Evolutionary conservation across 2,113 vertebrate species (phyloP).

Genomic region (Onychostoma macrolepis): DNA sequence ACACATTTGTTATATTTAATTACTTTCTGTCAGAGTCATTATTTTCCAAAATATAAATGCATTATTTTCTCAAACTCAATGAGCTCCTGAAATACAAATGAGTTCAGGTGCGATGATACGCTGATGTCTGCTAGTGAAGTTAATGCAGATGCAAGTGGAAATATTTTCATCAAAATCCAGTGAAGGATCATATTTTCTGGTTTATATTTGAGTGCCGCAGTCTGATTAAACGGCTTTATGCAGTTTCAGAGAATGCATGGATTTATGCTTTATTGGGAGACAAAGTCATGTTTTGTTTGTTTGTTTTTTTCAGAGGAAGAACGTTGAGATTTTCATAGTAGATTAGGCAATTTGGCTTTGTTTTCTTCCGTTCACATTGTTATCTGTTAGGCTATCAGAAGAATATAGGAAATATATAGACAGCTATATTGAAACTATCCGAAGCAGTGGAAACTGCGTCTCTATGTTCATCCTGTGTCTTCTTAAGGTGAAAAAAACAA

Average conservation of each 20-base stretch:
- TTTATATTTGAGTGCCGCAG: too few species aligned
- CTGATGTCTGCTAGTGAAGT: not conserved
- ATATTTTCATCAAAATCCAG: not conserved
- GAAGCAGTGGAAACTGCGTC: too few species aligned
- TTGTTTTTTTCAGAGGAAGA: too few species aligned
- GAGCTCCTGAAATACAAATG: not conserved
- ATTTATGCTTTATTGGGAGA: not conserved
- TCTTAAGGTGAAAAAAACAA: too few species aligned
- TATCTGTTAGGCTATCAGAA: too few species aligned
- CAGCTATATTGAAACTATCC: too few species aligned
- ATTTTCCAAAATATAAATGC: not conserved
- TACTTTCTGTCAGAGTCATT: not conserved
- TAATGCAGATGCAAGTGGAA: not conserved
- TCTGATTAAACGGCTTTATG: not conserved
- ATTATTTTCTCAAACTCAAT: not conserved
- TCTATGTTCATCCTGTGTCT: too few species aligned
- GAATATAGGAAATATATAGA: too few species aligned
- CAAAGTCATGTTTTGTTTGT: too few species aligned
- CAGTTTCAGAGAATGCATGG: not conserved
- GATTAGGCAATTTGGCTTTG: not conserved
- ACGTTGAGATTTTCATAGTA: too few species aligned
- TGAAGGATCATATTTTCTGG: not conserved
- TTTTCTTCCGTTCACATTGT: not conserved
- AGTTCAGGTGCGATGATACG: not conserved
- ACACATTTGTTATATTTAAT: not conserved